Percentiles rank a stretch among this genome's conserved stretches.
Conservation (phyloP, 2,797 vertebrate species). For the Phalloptychus januarius region DNA sequence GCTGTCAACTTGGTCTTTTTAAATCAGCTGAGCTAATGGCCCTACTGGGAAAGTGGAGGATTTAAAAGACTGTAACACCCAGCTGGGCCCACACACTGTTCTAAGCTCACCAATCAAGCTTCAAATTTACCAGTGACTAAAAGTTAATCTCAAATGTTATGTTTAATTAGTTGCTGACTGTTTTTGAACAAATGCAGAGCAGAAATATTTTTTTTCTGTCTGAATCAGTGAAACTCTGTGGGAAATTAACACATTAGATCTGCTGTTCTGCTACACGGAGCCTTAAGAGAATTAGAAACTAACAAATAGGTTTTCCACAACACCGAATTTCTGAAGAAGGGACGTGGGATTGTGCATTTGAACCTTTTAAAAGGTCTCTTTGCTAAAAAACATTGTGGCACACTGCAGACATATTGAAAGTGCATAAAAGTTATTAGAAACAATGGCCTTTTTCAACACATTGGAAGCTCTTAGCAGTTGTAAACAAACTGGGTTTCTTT, state of each 20-base stretch:
- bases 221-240: slow-evolving; percentile 6
- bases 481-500: not conserved
- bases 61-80: not conserved
- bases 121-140: not conserved
- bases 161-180: slow-evolving; percentile 13
- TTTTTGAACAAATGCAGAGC: not conserved
- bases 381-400: not conserved
- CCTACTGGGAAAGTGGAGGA: not conserved
- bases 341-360: not conserved
- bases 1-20: not conserved
- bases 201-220: not conserved
- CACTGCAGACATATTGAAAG: not conserved
- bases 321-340: not conserved
- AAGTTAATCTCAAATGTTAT: not conserved
- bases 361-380: not conserved
- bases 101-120: slow-evolving; percentile 4
- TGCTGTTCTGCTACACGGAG: not conserved
- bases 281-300: slow-evolving; percentile 8
- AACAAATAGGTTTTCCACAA: not conserved
- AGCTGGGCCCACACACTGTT: not conserved
- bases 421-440: not conserved
- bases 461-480: not conserved
- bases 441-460: not conserved
- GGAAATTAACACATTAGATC: slow-evolving; percentile 21
- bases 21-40: not conserved